Percentiles rank a stretch among this genome's conserved stretches.
These are phyloP conservation scores for Caradrina clavipalpis DNA, from an alignment of 2,888 invertebrate species.

Conservation along the genomic window DNA sequence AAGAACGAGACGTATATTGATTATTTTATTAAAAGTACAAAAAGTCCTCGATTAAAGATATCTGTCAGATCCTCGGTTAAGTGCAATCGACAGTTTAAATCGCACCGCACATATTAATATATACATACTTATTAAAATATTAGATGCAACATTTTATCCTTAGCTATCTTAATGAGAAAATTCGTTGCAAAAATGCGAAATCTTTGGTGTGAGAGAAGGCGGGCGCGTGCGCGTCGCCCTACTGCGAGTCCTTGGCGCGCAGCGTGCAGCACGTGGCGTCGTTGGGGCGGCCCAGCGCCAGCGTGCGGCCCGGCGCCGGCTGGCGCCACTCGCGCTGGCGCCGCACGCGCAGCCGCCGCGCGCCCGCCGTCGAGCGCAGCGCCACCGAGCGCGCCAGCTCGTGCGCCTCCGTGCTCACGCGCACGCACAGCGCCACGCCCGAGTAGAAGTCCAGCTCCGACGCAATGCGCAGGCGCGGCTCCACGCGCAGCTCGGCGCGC, in stretches of 20 bases:
- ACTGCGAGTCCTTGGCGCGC: conserved; percentile 48
- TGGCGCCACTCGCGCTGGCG: conserved; percentile 66
- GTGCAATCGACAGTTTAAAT: conserved; percentile 9
- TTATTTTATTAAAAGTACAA: neutral
- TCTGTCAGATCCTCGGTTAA: conserved; percentile 45
- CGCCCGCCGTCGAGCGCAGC: conserved; percentile 29
- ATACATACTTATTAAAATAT: neutral
- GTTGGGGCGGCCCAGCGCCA: conserved; percentile 76
- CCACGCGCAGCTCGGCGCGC: conserved; percentile 36
- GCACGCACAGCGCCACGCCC: conserved; percentile 79
- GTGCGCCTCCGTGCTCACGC: conserved; percentile 65
- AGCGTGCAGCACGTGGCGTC: conserved; percentile 77
- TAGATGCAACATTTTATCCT: neutral
- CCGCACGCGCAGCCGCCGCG: conserved; percentile 52
- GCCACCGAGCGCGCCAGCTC: conserved; percentile 11
- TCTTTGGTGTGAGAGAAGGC: conserved; percentile 27
- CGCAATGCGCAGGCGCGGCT: conserved; percentile 62
- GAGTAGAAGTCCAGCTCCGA: conserved; percentile 83
- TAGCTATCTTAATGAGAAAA: neutral
- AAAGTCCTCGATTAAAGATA: neutral
- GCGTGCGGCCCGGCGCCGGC: conserved; percentile 76
- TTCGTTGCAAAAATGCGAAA: neutral
- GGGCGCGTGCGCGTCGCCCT: neutral
- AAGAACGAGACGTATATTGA: neutral
- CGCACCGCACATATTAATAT: neutral